Percentiles rank a stretch among this genome's conserved stretches.
These are phyloP conservation scores for Tenualosa ilisha DNA, from an alignment of 2,797 vertebrate genomes.

Conservation along the genomic window DNA sequence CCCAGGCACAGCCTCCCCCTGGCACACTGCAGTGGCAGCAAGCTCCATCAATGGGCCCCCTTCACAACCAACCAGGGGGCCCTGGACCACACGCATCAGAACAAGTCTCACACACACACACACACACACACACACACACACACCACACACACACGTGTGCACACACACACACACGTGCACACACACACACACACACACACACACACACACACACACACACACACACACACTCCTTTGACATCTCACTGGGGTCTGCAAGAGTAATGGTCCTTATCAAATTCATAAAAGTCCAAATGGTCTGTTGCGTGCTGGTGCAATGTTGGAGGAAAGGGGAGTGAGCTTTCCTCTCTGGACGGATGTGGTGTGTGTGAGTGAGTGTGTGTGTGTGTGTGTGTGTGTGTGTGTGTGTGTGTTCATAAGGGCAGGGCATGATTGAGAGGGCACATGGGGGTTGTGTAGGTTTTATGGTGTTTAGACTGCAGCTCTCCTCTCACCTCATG, in stretches of 20 bases:
- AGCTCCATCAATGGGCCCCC: not conserved
- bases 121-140: not conserved
- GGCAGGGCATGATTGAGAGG: slow-evolving; percentile 5
- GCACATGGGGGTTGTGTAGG: not conserved
- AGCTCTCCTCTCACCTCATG: not conserved
- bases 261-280: slow-evolving; percentile 26
- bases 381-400: not conserved
- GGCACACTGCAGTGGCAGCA: not conserved
- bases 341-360: not conserved
- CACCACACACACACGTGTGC: not conserved
- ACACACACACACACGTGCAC: not conserved
- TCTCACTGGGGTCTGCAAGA: not conserved
- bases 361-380: not conserved
- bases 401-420: slow-evolving; percentile 21
- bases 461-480: slow-evolving; percentile 14
- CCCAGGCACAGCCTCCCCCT: not conserved
- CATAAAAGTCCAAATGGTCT: slow-evolving; percentile 8
- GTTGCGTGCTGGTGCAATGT: not conserved
- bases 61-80: slow-evolving; percentile 4
- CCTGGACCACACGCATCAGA: not conserved
- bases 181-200: not conserved
- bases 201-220: not conserved
- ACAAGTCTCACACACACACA: not conserved
- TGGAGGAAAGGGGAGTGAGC: not conserved
- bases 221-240: not conserved